Conservation (phyloP, 2,888 invertebrate species). For the Pachliopta kotzebuea region DNA sequence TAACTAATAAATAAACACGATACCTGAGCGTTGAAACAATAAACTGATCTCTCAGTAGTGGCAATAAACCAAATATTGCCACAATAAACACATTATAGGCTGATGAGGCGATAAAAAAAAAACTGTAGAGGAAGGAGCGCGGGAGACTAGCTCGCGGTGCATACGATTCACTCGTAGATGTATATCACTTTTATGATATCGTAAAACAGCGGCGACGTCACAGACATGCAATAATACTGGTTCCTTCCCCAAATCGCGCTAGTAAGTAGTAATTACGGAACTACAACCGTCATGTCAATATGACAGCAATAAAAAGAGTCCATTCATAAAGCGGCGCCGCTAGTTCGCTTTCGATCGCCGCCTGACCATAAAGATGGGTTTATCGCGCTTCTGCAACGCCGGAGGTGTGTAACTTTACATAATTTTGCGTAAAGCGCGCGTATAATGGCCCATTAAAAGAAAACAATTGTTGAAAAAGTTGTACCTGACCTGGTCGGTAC, state of each 20-base stretch:
- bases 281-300: conserved; percentile 70
- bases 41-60: conserved; percentile 70
- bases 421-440: conserved; percentile 79
- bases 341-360: conserved; percentile 73
- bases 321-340: conserved; percentile 71
- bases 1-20: conserved; percentile 81
- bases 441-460: conserved; percentile 79
- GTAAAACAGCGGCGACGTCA: conserved; percentile 67
- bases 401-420: conserved; percentile 77
- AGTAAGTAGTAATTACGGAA: conserved; percentile 71
- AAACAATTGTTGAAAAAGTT: conserved; percentile 81
- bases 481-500: conserved; percentile 74
- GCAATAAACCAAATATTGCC: conserved; percentile 79
- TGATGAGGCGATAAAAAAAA: conserved; percentile 74
- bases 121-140: conserved; percentile 45
- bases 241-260: conserved; percentile 70
- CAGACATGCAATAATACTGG: conserved; percentile 69
- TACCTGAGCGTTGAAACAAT: conserved; percentile 78
- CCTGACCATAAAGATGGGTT: conserved; percentile 76
- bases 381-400: conserved; percentile 74
- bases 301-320: conserved; percentile 73
- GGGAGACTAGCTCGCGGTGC: conserved; percentile 37
- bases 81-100: conserved; percentile 77
- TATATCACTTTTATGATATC: conserved; percentile 75
- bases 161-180: conserved; percentile 48